Evolutionary conservation across 2,797 vertebrate genomes (phyloP).

Genomic region (Acropternis orthonyx): DNA sequence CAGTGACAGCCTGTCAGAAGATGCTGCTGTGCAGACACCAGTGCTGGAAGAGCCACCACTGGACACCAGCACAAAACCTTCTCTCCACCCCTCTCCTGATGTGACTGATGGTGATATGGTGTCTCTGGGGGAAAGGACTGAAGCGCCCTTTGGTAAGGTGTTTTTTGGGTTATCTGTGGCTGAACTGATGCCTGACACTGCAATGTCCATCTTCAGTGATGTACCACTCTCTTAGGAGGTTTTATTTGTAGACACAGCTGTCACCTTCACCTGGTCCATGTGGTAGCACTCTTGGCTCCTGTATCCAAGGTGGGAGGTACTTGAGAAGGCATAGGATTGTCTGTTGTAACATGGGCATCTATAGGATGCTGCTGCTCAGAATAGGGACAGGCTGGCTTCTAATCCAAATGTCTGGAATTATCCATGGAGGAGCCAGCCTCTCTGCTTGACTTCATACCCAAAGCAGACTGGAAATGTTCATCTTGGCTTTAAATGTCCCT

Average conservation of each 20-base stretch:
- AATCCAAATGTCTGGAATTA: neutral
- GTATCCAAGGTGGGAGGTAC: neutral
- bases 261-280: neutral
- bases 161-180: neutral
- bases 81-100: neutral
- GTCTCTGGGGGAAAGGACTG: neutral
- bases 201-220: neutral
- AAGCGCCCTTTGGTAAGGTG: conserved; percentile 33
- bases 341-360: neutral
- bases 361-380: neutral
- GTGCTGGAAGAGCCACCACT: neutral
- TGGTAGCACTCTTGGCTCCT: neutral
- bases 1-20: neutral
- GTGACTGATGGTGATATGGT: neutral
- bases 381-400: neutral
- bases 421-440: neutral
- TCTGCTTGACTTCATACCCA: neutral
- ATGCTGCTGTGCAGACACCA: neutral
- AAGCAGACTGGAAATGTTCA: neutral
- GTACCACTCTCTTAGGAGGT: neutral
- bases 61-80: neutral
- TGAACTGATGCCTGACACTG: neutral
- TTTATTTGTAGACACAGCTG: neutral
- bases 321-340: neutral
- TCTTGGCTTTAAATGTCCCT: neutral